Evolutionary conservation across 2,888 invertebrate species (phyloP).

Genomic region (Synanthedon formicaeformis): DNA sequence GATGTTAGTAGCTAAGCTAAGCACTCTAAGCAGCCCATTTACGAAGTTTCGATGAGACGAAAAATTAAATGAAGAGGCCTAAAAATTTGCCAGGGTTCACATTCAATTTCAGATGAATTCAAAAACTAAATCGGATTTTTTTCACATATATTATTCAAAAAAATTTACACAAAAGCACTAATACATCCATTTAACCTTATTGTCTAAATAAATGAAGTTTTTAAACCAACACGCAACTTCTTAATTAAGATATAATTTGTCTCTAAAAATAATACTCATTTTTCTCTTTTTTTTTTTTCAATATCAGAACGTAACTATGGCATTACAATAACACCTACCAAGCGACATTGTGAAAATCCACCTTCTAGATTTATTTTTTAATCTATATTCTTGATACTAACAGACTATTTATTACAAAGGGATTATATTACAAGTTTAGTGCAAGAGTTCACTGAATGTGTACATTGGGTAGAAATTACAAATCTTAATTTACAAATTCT

Average conservation of each 20-base stretch:
- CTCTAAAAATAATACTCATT: conserved; percentile 69
- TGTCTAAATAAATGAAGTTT: conserved; percentile 68
- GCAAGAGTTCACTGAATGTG: conserved; percentile 56
- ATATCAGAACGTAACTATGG: conserved; percentile 54
- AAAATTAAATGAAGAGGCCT: no score
- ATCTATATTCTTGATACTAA: conserved; percentile 42
- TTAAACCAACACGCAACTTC: conserved; percentile 65
- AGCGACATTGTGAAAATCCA: conserved; percentile 45
- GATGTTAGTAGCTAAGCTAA: no score
- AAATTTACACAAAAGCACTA: conserved; percentile 72
- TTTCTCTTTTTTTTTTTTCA: conserved; percentile 40
- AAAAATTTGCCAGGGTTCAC: no score
- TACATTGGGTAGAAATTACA: conserved; percentile 53
- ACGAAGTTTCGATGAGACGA: no score
- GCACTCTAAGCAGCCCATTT: no score
- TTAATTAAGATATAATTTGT: conserved; percentile 65
- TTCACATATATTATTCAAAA: conserved; percentile 72
- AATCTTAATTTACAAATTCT: conserved; percentile 35
- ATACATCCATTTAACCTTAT: conserved; percentile 72
- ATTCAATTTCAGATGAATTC: neutral
- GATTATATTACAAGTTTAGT: conserved; percentile 55
- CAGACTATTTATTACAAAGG: conserved; percentile 47
- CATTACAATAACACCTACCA: conserved; percentile 55
- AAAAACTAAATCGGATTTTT: conserved; percentile 22
- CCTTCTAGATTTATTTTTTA: conserved; percentile 36